Evolutionary conservation across 2,888 invertebrate species (phyloP).

Genomic region (Ennomos quercinarius): DNA sequence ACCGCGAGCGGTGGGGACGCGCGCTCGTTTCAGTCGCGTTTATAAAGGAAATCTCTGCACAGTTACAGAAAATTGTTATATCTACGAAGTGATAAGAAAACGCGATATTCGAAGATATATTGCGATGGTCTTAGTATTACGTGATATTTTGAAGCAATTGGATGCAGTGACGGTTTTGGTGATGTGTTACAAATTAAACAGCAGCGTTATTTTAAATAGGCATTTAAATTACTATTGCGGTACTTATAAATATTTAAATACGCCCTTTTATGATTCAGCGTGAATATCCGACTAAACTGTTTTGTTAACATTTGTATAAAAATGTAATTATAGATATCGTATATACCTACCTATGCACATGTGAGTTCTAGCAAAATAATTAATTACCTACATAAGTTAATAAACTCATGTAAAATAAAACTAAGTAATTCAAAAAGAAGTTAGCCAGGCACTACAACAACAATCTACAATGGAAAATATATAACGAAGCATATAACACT

Average conservation of each 20-base stretch:
- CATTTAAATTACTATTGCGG: too few species aligned
- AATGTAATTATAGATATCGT: too few species aligned
- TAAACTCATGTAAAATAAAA: too few species aligned
- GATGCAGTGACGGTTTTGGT: slow-evolving; percentile 24
- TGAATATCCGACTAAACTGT: too few species aligned
- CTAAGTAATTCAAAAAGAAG: neutral
- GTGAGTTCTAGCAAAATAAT: too few species aligned
- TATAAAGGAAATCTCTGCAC: slow-evolving; percentile 4
- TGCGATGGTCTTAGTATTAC: slow-evolving; percentile 9
- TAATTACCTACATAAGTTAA: too few species aligned
- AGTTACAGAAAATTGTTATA: slow-evolving; percentile 4
- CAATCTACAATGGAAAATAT: slow-evolving; percentile 8
- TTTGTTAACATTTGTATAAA: too few species aligned
- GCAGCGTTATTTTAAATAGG: too few species aligned
- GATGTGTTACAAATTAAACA: too few species aligned
- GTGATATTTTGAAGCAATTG: slow-evolving; percentile 20
- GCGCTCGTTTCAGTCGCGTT: slow-evolving; percentile 49
- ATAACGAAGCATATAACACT: slow-evolving; percentile 8
- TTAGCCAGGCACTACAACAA: neutral
- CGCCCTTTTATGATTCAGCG: too few species aligned
- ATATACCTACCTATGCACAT: too few species aligned
- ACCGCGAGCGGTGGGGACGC: slow-evolving; percentile 57
- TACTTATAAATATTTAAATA: too few species aligned
- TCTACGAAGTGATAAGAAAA: slow-evolving; percentile 2
- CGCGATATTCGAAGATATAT: neutral